Percentiles rank a stretch among this genome's conserved stretches.
Conservation (phyloP, 2,888 invertebrate genomes). For the Kryphioiulus occultus region DNA sequence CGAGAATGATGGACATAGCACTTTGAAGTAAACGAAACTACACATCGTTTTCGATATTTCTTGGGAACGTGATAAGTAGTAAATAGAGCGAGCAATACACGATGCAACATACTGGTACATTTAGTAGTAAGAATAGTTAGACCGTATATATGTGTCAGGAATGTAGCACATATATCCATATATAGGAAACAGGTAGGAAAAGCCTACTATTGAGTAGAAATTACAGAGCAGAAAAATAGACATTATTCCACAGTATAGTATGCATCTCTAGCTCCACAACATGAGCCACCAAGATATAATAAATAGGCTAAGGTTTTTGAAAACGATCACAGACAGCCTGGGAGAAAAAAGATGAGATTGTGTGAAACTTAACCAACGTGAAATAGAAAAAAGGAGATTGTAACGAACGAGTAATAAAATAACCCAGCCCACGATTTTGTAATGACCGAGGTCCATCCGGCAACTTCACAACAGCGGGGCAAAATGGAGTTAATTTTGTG, state of each 20-base stretch:
- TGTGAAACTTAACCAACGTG: slow-evolving; percentile 46
- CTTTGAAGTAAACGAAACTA: slow-evolving; percentile 6
- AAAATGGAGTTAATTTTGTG: background rate
- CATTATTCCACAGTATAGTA: slow-evolving; percentile 36
- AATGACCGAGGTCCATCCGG: background rate
- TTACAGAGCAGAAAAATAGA: slow-evolving; percentile 39
- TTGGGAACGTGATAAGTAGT: slow-evolving; percentile 39
- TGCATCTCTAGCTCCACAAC: slow-evolving; percentile 33
- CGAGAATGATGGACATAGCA: slow-evolving; percentile 26
- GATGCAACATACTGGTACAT: background rate
- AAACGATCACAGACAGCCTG: slow-evolving; percentile 46
- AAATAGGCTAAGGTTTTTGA: slow-evolving; percentile 40
- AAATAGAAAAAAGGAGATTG: slow-evolving; percentile 33
- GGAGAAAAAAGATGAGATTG: slow-evolving; percentile 30
- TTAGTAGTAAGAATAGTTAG: slow-evolving; percentile 39
- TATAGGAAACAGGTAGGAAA: slow-evolving; percentile 40
- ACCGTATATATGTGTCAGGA: slow-evolving; percentile 31
- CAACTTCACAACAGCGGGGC: background rate
- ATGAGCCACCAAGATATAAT: slow-evolving; percentile 40
- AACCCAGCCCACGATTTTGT: background rate
- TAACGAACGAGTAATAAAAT: slow-evolving; percentile 35
- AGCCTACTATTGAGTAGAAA: slow-evolving; percentile 35
- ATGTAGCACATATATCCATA: slow-evolving; percentile 21
- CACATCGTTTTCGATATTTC: background rate
- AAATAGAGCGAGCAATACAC: slow-evolving; percentile 32